phyloP scores from a whole-genome alignment of 2,113 vertebrate species.

The Hippocampus abdominalis region DNA sequence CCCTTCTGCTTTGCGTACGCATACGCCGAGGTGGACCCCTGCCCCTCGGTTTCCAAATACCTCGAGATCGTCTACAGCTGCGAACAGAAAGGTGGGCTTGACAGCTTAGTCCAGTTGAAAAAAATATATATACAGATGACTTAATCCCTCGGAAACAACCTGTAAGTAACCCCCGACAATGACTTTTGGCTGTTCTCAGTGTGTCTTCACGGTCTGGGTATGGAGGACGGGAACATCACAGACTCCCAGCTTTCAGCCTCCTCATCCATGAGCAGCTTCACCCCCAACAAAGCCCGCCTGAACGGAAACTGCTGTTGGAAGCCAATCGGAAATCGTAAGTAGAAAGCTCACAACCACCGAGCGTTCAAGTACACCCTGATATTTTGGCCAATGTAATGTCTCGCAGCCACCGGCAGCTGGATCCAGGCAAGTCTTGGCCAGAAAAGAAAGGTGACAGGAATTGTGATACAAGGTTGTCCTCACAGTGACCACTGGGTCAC shows the following conservation, averaged over 20 bases:
- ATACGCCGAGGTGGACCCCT: constrained; percentile 59
- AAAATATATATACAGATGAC: neutral
- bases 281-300: constrained; percentile 59
- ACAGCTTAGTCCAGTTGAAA: neutral
- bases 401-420: constrained; percentile 66
- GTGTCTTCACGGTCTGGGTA: constrained; percentile 71
- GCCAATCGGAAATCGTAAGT: constrained; percentile 48
- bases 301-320: constrained; percentile 73
- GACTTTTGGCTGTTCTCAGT: constrained; percentile 49
- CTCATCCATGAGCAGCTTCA: constrained; percentile 45
- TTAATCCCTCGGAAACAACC: neutral
- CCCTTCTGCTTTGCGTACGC: constrained; percentile 61
- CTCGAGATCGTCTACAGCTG: constrained; percentile 72
- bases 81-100: constrained; percentile 68
- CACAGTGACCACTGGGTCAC: constrained; percentile 68
- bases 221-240: constrained; percentile 68
- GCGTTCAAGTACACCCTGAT: neutral
- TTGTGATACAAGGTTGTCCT: constrained; percentile 73
- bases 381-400: neutral
- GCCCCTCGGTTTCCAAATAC: constrained; percentile 69
- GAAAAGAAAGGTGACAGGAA: constrained; percentile 70
- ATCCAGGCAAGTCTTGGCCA: constrained; percentile 69
- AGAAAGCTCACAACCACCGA: neutral
- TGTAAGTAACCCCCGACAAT: no score
- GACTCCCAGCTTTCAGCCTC: constrained; percentile 67